These are phyloP conservation scores for Ennomos fuscantarius DNA, from an alignment of 2,888 invertebrate genomes.

Conservation along the genomic window DNA sequence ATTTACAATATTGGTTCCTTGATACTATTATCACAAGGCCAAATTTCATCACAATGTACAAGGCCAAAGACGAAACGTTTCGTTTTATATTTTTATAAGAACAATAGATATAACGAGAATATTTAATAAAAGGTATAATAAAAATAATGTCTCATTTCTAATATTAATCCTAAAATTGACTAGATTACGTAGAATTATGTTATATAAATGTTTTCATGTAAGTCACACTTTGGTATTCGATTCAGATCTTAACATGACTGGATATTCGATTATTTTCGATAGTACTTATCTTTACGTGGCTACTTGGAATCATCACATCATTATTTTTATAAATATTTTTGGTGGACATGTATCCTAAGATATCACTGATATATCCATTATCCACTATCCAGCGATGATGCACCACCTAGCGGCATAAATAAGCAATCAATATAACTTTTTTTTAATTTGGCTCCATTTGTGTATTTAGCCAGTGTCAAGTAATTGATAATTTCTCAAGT, in stretches of 20 bases:
- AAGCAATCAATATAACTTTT: no score
- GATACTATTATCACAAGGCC: constrained; percentile 15
- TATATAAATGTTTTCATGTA: not conserved
- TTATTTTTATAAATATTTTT: no score
- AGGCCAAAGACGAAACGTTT: constrained; percentile 32
- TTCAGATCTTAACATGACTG: not conserved
- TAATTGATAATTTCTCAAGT: no score
- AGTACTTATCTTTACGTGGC: no score
- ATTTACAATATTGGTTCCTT: constrained; percentile 3
- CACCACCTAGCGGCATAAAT: no score
- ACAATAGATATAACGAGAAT: constrained; percentile 28
- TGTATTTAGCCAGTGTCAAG: no score
- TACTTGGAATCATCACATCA: no score
- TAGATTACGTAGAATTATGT: constrained; percentile 39
- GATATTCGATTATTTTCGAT: no score
- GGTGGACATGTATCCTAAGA: no score
- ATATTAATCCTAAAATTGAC: constrained; percentile 42
- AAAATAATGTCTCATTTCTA: constrained; percentile 23
- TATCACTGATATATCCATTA: no score
- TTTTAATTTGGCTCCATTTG: no score
- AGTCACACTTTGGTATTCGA: not conserved
- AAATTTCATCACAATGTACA: constrained; percentile 28
- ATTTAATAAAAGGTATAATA: constrained; percentile 16
- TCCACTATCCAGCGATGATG: no score
- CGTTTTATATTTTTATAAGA: constrained; percentile 24